Base-by-base conservation (phyloP, 2,113 vertebrate species). In the Lycaon pictus region DNA sequence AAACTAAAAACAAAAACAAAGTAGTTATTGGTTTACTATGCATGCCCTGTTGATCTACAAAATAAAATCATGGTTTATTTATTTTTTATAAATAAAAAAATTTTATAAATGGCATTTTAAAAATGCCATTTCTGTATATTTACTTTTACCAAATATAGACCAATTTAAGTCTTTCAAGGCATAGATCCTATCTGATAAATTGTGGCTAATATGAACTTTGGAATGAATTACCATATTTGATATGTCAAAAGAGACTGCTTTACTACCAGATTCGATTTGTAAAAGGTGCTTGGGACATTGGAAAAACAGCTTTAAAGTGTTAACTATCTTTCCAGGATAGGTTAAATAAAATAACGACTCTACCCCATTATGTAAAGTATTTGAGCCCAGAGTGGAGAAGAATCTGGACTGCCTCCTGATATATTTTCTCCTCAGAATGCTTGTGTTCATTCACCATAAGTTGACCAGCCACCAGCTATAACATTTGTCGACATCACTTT, bases 161-260 rank as follows among this genome's bases (percentile, higher is more conserved):
- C 7, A 93, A 20, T 3, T 43, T 88, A 83, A 35, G 19, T 92
- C 53, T 93, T 92, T 93, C 1, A 67, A 67, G n/a, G 65, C 48
- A 62, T 43, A 62, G 20, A 67, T 27, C 7, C 51, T n/a, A 84
- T 3, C 25, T 58, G 43, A 48, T 88, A 55, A 95, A 92, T 29
- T 81, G 90, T 76, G 48, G 1, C 29, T 93, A 88, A 55, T 29
- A 48, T 37, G n/a, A 95, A 89, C 88, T 92, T 92, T 96, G n/a
- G 32, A 89, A 43, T 43, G 43, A 95, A 92, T 89, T n/a, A 35
- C 23, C 23, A 13, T 69, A 23, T 80, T 88, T 93, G 53, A 79
- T 67, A 71, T 48, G 6, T 74, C 19, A 95, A 48, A 8, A 91
- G 37, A 84, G 13, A 90, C 96, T 81, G 8, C 88, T 62, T 81